Conservation (phyloP, 2,113 vertebrate species). For the Etia nguti region DNA sequence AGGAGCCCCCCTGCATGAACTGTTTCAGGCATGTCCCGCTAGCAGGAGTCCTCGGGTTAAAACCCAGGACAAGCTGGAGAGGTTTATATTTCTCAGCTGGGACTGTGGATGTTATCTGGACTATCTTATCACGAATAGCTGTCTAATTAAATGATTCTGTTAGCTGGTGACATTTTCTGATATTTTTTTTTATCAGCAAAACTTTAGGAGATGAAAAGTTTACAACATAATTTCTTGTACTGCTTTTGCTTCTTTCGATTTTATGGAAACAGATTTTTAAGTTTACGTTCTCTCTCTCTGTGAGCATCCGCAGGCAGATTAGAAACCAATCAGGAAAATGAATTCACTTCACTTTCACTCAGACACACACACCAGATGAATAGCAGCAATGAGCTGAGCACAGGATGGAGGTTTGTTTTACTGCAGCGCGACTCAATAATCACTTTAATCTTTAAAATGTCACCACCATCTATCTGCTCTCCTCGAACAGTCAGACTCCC, state of each 20-base stretch:
- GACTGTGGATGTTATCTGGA: background rate
- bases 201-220: rapidly evolving
- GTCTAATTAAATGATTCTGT: background rate
- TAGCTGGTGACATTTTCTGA: background rate
- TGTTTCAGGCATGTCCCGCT: background rate
- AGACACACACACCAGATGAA: background rate
- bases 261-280: background rate
- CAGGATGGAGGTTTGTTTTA: background rate
- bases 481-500: background rate
- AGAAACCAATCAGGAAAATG: background rate
- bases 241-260: background rate
- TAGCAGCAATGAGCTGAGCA: background rate
- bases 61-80: background rate
- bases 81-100: background rate
- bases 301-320: background rate
- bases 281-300: background rate
- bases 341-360: background rate
- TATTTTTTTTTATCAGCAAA: rapidly evolving
- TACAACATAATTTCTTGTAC: background rate
- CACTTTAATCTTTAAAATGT: background rate
- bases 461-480: background rate
- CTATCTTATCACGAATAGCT: background rate
- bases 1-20: background rate
- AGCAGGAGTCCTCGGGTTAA: background rate
- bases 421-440: background rate